phyloP scores from a whole-genome alignment of 2,113 vertebrate species.

The Chlamydotis undulata region DNA sequence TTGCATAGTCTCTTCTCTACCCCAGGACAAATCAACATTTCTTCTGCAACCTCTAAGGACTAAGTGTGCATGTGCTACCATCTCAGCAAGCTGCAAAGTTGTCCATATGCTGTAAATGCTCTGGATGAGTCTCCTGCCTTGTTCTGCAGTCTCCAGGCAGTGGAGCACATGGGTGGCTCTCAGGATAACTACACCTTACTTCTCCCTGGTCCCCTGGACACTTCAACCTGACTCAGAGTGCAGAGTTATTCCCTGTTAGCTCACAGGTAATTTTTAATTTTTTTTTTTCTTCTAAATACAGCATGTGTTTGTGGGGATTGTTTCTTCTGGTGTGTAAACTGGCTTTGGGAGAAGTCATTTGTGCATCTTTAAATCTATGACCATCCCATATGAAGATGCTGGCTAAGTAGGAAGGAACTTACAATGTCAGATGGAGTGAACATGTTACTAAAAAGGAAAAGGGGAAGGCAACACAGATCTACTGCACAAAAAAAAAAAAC shows the following conservation, averaged over 20 bases:
- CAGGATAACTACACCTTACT: background rate
- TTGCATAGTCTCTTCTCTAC: background rate
- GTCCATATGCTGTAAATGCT: rapidly evolving
- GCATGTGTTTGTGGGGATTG: rapidly evolving
- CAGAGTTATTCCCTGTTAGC: background rate
- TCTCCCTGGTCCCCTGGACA: too few relatives aligned
- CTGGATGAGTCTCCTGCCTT: background rate
- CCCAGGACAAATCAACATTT: background rate
- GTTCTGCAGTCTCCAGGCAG: background rate
- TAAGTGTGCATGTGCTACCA: background rate
- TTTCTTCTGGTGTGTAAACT: background rate
- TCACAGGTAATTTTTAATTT: background rate
- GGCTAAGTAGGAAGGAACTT: background rate
- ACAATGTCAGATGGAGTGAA: background rate
- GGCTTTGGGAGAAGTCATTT: background rate
- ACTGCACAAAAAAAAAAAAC: background rate
- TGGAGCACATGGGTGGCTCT: background rate
- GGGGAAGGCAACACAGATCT: background rate
- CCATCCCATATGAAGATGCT: background rate
- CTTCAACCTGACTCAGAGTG: background rate
- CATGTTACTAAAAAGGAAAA: background rate
- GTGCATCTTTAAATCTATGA: background rate
- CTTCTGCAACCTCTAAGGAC: background rate
- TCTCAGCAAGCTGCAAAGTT: background rate
- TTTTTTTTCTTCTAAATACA: background rate